A percentile compares a stretch with the other conserved stretches of the same genome.
Evolutionary conservation across 2,113 vertebrate species (phyloP).

Genomic region (Empidonax alnorum): DNA sequence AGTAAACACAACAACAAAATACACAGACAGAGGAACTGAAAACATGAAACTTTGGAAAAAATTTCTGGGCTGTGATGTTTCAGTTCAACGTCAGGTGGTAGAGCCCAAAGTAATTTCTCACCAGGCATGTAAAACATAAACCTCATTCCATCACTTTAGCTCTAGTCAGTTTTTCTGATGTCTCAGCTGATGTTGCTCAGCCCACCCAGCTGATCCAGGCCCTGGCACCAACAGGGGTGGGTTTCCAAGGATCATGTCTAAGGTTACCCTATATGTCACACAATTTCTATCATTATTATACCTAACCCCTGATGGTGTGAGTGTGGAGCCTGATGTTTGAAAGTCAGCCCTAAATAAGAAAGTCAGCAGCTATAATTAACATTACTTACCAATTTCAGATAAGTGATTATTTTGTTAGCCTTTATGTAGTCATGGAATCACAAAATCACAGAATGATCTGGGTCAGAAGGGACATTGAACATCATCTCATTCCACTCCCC

Average conservation of each 20-base stretch:
- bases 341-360: not conserved
- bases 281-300: not conserved
- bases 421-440: not conserved
- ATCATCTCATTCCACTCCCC: not conserved
- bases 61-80: not conserved
- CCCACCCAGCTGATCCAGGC: not conserved
- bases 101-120: not conserved
- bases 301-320: not conserved
- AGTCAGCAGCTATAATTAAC: not conserved
- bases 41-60: not conserved
- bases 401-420: not conserved
- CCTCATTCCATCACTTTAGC: not conserved
- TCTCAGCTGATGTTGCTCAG: not conserved
- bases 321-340: not conserved
- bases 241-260: not conserved
- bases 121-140: not conserved
- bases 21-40: not conserved
- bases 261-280: not conserved
- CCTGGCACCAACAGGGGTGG: not conserved
- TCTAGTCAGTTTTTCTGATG: not conserved
- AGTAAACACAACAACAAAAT: not conserved
- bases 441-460: not conserved
- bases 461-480: not conserved
- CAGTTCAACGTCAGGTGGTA: not conserved
- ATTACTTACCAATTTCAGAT: not conserved